A percentile compares a stretch with the other conserved stretches of the same genome.
These are phyloP conservation scores for Urocynchramus pylzowi DNA, from an alignment of 2,113 vertebrate genomes.

Conservation along the genomic window DNA sequence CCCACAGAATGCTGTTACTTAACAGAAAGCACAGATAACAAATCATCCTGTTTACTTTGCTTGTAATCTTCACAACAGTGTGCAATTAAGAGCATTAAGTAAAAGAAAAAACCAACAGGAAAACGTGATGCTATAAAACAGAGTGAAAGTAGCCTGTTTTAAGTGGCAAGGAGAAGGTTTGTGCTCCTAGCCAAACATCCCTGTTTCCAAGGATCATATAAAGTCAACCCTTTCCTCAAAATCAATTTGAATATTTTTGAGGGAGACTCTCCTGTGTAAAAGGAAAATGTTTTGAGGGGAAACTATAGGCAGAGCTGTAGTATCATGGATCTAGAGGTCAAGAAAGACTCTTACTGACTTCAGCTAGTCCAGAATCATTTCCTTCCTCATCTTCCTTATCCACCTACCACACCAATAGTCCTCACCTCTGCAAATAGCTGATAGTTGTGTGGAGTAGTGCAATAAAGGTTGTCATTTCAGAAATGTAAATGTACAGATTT, in stretches of 20 bases:
- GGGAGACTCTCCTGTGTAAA: neutral
- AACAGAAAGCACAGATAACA: neutral
- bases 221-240: neutral
- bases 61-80: neutral
- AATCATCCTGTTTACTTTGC: neutral
- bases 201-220: neutral
- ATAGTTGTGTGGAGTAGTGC: no score
- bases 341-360: neutral
- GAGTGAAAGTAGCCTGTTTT: neutral
- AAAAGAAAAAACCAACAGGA: neutral
- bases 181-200: neutral
- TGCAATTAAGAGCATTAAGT: neutral
- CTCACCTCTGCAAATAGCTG: neutral
- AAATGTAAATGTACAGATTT: neutral
- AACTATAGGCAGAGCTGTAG: neutral
- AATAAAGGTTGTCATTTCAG: neutral
- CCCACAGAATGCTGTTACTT: neutral
- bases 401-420: neutral
- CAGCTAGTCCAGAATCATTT: neutral
- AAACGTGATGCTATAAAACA: accelerated
- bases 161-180: neutral
- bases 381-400: neutral
- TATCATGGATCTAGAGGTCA: neutral
- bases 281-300: neutral
- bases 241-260: neutral